phyloP scores from a whole-genome alignment of 2,888 invertebrate species.

The Zygaena filipendulae region DNA sequence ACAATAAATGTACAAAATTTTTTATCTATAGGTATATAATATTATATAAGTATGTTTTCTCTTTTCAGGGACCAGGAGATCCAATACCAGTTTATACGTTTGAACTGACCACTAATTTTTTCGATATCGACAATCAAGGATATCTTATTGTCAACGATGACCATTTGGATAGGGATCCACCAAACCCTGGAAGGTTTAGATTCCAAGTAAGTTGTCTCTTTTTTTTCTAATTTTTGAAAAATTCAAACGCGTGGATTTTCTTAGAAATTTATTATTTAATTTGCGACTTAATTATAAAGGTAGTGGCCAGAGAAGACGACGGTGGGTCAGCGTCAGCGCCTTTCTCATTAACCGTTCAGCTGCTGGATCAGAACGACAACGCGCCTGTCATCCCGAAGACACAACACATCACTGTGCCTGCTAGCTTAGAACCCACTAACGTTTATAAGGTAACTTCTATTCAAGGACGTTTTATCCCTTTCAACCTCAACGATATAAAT shows the following conservation, averaged over 20 bases:
- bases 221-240: too few species aligned
- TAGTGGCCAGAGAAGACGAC: slow-evolving; percentile 84
- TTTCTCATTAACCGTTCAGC: slow-evolving; percentile 77
- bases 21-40: not conserved
- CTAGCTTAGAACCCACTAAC: slow-evolving; percentile 75
- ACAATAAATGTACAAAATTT: not conserved
- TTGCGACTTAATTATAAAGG: too few species aligned
- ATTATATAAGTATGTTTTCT: slow-evolving; percentile 1
- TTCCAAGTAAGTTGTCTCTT: slow-evolving; percentile 76
- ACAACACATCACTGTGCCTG: slow-evolving; percentile 83
- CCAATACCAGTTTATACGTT: slow-evolving; percentile 82
- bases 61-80: slow-evolving; percentile 79
- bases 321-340: slow-evolving; percentile 86
- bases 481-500: not conserved
- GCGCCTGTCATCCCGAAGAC: slow-evolving; percentile 84
- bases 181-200: slow-evolving; percentile 83
- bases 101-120: slow-evolving; percentile 86
- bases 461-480: not conserved
- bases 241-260: too few species aligned
- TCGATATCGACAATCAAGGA: slow-evolving; percentile 79
- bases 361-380: slow-evolving; percentile 89
- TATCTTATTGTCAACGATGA: slow-evolving; percentile 83
- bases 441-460: slow-evolving; percentile 74
- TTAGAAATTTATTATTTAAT: too few species aligned
- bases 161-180: slow-evolving; percentile 87